phyloP scores from a whole-genome alignment of 2,797 vertebrate species.

The Diceros bicornis region DNA sequence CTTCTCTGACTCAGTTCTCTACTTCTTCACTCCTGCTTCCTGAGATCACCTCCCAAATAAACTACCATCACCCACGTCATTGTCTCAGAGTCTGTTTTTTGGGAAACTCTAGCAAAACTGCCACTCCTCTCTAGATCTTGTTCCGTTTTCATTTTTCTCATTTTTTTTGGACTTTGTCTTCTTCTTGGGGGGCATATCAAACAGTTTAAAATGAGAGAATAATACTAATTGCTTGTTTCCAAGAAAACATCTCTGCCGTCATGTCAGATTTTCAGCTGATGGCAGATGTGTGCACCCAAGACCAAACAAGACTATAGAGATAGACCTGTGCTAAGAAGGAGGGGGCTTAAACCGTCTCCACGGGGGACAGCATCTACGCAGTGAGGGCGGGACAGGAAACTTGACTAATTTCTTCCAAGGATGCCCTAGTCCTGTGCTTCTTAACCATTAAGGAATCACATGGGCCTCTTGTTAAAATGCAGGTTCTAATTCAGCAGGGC shows the following conservation, averaged over 20 bases:
- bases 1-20: neutral
- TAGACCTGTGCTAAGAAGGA: neutral
- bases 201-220: neutral
- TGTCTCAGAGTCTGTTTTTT: neutral
- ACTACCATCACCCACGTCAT: neutral
- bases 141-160: neutral
- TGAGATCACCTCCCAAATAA: neutral
- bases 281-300: neutral
- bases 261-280: neutral
- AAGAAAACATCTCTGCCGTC: neutral
- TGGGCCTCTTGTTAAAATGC: neutral
- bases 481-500: neutral
- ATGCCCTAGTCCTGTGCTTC: neutral
- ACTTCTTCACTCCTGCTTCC: neutral
- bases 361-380: neutral
- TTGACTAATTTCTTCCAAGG: neutral
- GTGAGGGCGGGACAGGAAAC: neutral
- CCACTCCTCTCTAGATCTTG: neutral
- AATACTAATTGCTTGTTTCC: neutral
- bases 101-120: neutral
- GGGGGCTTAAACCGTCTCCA: neutral
- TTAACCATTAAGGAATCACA: neutral
- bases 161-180: neutral
- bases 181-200: neutral
- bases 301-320: neutral